Conservation (phyloP, 2,797 vertebrate genomes). For the Poeciliopsis presidionis region DNA sequence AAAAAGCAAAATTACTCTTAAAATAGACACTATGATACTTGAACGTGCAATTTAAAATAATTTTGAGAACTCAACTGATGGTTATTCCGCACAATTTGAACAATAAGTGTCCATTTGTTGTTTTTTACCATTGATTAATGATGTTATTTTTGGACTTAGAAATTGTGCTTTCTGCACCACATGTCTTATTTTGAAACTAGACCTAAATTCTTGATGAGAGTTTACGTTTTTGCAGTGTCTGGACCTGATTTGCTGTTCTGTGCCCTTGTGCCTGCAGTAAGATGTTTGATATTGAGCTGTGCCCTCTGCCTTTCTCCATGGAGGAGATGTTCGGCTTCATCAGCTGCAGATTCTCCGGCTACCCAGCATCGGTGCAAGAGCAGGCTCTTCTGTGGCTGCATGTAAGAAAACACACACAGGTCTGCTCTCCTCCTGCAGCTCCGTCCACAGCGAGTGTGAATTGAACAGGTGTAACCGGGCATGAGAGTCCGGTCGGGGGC, state of each 20-base stretch:
- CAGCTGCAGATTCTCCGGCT: slow-evolving; percentile 97
- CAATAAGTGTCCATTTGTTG: no score
- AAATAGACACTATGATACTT: no score
- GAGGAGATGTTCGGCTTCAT: slow-evolving; percentile 99
- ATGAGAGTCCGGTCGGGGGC: slow-evolving; percentile 62
- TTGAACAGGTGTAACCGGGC: slow-evolving; percentile 71
- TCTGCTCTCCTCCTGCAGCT: slow-evolving; percentile 54
- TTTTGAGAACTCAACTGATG: no score
- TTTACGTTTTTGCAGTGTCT: no score
- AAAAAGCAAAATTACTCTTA: no score
- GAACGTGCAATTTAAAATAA: no score
- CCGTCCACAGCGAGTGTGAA: slow-evolving; percentile 71
- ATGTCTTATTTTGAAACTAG: no score
- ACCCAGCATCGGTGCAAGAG: slow-evolving; percentile 96
- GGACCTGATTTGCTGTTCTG: slow-evolving; percentile 7
- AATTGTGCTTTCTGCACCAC: no score
- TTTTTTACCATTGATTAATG: no score
- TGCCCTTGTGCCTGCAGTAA: slow-evolving; percentile 84
- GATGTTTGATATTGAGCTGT: slow-evolving; percentile 99
- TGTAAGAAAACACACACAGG: slow-evolving; percentile 77
- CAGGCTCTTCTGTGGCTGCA: slow-evolving; percentile 98
- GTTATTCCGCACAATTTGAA: no score
- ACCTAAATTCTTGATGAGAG: no score
- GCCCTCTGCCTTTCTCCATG: slow-evolving; percentile 99
- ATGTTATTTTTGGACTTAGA: no score